Base-by-base conservation (phyloP, 2,888 invertebrate species). In the Drosophila acutilabella region DNA sequence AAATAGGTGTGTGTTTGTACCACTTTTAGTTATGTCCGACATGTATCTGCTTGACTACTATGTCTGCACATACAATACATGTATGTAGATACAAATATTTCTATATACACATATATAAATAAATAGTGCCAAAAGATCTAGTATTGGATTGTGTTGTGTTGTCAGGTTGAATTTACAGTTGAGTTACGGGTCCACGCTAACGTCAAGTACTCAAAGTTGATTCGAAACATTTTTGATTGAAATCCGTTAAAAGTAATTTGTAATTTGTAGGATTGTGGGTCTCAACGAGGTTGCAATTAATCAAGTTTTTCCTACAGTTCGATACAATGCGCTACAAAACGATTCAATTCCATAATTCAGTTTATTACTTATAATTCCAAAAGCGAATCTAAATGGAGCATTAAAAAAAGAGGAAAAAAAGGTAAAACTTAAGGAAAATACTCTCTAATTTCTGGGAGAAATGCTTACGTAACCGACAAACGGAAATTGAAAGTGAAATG, bases 111-210 rank as follows among this genome's bases (percentile, higher is more conserved):
- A 48, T 16, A 11, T 6, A 8, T n/a, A 18, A 8, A 18, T 4
- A 53, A 45, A 38, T 45, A 59, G 51, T 51, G 50, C 52, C 56
- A 52, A 56, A 65, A 47, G 65, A 78, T 78, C 74, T 51, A 16
- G 58, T 36, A 26, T 56, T 50, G 14, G 20, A 13, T 13, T 36
- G 60, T 30, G 14, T 42, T 33, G 45, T 47, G 14, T 42, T 33
- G 45, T 47, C 47, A 16, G 48, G 33, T 53, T 66, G 47, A 41
- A 41, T 60, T 51, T 33, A 58, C 41, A 57, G 71, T 56, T 56
- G 54, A 58, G 38, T 62, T 51, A 36, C 52, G 41, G 58, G 45
- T 42, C 5, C 11, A 33, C 20, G 4, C 13, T 36, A 36, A 13
- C 36, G 36, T 36, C 36, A 10, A 65, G 13, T 13, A 74, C 44